Evolutionary conservation across 2,888 invertebrate species (phyloP).

Genomic region (Tipula unca): DNA sequence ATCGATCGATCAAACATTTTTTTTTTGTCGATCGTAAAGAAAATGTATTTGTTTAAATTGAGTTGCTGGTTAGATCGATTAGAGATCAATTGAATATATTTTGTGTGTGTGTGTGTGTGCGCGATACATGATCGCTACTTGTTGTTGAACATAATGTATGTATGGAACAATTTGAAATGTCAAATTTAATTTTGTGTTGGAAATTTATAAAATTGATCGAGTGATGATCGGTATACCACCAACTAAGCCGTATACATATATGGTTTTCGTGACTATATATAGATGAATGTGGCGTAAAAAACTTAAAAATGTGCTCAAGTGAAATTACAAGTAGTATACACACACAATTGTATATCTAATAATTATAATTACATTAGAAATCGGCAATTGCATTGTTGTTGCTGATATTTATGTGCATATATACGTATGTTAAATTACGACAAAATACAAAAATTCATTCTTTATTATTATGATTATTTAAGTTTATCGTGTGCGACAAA

Average conservation of each 20-base stretch:
- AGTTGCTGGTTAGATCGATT: slow-evolving; percentile 8
- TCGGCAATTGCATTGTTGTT: not conserved
- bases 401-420: too few species aligned
- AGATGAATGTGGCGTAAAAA: not conserved
- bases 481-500: not conserved
- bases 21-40: not conserved
- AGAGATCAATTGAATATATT: not conserved
- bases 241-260: not conserved
- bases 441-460: not conserved
- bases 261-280: not conserved
- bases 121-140: not conserved
- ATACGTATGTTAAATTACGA: not conserved
- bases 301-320: not conserved
- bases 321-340: not conserved
- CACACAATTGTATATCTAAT: not conserved
- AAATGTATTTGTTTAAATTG: not conserved
- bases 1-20: not conserved
- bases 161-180: not conserved
- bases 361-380: not conserved
- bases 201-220: not conserved
- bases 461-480: not conserved
- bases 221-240: not conserved
- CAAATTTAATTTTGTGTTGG: too few species aligned
- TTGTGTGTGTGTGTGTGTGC: not conserved
- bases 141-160: too few species aligned